Conservation (phyloP, 2,888 invertebrate genomes). For the Eilema sororculum region DNA sequence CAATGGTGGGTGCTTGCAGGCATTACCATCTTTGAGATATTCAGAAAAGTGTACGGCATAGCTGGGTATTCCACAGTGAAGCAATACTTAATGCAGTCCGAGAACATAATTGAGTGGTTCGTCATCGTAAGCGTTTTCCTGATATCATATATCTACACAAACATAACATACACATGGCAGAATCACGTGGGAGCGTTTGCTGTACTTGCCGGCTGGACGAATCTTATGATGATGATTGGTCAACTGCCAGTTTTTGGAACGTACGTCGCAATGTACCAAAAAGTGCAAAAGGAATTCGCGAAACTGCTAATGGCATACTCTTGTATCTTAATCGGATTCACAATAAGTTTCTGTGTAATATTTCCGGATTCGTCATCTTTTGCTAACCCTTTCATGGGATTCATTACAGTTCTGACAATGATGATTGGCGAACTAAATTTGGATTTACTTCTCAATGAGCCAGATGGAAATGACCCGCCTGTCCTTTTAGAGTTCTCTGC, state of each 20-base stretch:
- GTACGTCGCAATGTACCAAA: constrained; percentile 96
- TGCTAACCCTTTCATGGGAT: constrained; percentile 94
- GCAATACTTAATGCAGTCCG: constrained; percentile 93
- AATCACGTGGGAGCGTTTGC: constrained; percentile 95
- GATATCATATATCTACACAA: constrained; percentile 93
- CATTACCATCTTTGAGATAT: constrained; percentile 92
- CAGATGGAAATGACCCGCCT: constrained; percentile 92
- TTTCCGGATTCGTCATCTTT: constrained; percentile 94
- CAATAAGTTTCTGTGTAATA: constrained; percentile 95
- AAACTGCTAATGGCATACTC: constrained; percentile 95
- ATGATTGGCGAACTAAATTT: constrained; percentile 95
- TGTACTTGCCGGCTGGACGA: constrained; percentile 95
- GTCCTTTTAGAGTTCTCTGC: constrained; percentile 93
- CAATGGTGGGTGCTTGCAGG: constrained; percentile 94
- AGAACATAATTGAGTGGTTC: constrained; percentile 95
- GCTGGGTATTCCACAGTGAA: constrained; percentile 93
- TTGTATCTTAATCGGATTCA: constrained; percentile 94
- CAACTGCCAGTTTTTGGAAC: constrained; percentile 95
- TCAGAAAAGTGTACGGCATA: constrained; percentile 93
- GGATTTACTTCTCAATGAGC: constrained; percentile 91
- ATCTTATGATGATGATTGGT: constrained; percentile 96
- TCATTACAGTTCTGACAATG: constrained; percentile 95
- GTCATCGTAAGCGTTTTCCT: constrained; percentile 94
- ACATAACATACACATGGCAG: constrained; percentile 92
- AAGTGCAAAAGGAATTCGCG: constrained; percentile 95